Conservation (phyloP, 2,113 vertebrate species). For the Dicerorhinus sumatrensis region DNA sequence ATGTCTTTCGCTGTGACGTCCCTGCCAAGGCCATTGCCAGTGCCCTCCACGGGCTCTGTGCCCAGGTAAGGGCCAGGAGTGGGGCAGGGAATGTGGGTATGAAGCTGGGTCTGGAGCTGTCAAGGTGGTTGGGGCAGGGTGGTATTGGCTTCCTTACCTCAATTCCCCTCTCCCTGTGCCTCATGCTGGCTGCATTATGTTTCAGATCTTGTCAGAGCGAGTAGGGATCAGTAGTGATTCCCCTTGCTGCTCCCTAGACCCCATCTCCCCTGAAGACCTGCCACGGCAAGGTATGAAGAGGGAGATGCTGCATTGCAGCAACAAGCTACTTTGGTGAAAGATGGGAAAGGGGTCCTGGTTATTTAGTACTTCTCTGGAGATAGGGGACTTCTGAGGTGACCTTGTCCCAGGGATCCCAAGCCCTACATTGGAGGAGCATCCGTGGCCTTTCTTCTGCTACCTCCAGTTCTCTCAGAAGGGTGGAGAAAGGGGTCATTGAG, state of each 20-base stretch:
- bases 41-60: slow-evolving; percentile 95
- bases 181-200: slow-evolving; percentile 57
- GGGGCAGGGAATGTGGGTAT: neutral
- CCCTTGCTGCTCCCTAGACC: slow-evolving; percentile 87
- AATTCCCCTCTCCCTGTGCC: neutral
- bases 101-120: neutral
- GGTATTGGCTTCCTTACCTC: neutral
- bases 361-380: slow-evolving; percentile 23
- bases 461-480: neutral
- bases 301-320: neutral
- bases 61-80: slow-evolving; percentile 89
- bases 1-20: slow-evolving; percentile 96
- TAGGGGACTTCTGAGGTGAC: neutral
- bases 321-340: slow-evolving; percentile 11
- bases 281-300: slow-evolving; percentile 92
- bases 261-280: slow-evolving; percentile 90
- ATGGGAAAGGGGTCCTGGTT: neutral
- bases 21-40: slow-evolving; percentile 96
- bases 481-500: neutral
- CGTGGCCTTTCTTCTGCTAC: neutral
- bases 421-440: neutral
- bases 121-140: neutral
- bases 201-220: slow-evolving; percentile 93
- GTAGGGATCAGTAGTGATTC: slow-evolving; percentile 84
- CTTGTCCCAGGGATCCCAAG: neutral